Conservation (phyloP, 2,797 vertebrate genomes). For the Cercopithecus mitis region DNA sequence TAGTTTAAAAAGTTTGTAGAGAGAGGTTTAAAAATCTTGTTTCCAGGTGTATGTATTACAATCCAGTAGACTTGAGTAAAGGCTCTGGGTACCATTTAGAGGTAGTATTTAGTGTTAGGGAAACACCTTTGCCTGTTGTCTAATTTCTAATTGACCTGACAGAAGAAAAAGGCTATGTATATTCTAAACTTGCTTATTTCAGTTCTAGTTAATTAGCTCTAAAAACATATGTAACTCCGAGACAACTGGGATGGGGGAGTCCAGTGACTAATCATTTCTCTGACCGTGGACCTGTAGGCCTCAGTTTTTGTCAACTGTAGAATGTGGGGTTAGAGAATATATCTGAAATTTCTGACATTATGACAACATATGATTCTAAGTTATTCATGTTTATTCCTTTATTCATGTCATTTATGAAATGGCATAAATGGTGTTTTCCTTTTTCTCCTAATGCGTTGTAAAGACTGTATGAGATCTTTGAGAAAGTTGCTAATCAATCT, state of each 20-base stretch:
- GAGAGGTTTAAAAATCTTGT: background rate
- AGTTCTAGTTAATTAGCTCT: conserved; percentile 28
- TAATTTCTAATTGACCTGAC: conserved; percentile 35
- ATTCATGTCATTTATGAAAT: background rate
- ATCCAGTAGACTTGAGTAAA: background rate
- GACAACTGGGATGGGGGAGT: background rate
- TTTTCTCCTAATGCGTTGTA: background rate
- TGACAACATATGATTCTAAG: background rate
- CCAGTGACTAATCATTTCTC: background rate
- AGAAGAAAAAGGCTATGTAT: background rate
- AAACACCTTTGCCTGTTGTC: background rate
- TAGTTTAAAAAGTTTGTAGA: background rate
- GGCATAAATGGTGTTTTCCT: background rate
- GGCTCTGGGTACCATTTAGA: background rate
- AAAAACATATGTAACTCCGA: conserved; percentile 14
- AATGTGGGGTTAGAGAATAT: background rate
- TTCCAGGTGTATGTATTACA: background rate
- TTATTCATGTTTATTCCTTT: background rate
- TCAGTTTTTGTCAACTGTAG: background rate
- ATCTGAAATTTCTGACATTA: background rate
- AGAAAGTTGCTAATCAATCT: background rate
- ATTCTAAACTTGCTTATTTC: conserved; percentile 43
- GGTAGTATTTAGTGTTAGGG: background rate
- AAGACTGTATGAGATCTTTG: conserved; percentile 16
- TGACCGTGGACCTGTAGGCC: background rate